phyloP scores from a whole-genome alignment of 2,888 invertebrate genomes.

The Diarsia brunnea region DNA sequence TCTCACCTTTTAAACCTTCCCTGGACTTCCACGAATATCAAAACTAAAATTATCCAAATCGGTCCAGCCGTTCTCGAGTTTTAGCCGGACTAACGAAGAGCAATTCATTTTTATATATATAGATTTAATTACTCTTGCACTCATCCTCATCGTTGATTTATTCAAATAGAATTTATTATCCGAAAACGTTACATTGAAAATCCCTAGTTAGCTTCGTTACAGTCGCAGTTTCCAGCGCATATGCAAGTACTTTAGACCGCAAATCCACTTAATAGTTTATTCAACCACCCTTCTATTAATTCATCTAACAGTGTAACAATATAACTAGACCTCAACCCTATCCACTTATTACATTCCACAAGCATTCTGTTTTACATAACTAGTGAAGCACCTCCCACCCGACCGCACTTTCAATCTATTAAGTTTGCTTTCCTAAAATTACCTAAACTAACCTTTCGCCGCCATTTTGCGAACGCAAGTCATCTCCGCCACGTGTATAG shows the following conservation, averaged over 20 bases:
- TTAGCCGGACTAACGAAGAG: too few relatives aligned
- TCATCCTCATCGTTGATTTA: too few relatives aligned
- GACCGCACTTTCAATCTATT: conserved; percentile 42
- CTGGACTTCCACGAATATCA: too few relatives aligned
- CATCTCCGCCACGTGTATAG: conserved; percentile 35
- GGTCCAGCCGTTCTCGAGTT: too few relatives aligned
- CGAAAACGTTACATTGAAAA: not conserved
- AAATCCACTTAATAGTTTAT: not conserved
- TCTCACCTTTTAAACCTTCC: too few relatives aligned
- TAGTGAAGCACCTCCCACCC: conserved; percentile 7
- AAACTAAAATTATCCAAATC: too few relatives aligned
- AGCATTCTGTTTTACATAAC: conserved; percentile 19
- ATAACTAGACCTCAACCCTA: not conserved
- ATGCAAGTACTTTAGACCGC: not conserved
- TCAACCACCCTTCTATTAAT: conserved; percentile 4
- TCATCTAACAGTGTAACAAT: not conserved
- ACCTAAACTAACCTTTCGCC: conserved; percentile 31
- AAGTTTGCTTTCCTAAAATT: conserved; percentile 44
- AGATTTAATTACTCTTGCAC: not conserved
- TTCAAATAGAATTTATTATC: conserved; percentile 3
- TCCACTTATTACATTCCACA: conserved; percentile 13
- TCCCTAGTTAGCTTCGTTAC: not conserved
- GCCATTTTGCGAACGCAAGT: conserved; percentile 41
- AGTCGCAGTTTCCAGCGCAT: not conserved
- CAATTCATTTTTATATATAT: too few relatives aligned